Evolutionary conservation across 2,113 vertebrate genomes (phyloP).

Genomic region (Channa maculata): DNA sequence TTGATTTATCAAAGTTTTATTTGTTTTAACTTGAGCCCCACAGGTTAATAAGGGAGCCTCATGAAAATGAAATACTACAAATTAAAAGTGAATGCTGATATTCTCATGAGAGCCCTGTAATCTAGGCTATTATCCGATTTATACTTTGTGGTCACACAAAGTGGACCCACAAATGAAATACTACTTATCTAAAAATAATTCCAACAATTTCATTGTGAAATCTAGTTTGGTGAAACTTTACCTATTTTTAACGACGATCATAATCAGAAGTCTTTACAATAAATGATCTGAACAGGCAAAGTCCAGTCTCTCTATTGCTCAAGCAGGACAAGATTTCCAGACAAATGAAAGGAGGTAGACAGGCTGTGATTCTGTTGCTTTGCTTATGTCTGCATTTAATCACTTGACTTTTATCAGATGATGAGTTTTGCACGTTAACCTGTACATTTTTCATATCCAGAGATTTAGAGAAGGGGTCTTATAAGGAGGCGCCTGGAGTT

Average conservation of each 20-base stretch:
- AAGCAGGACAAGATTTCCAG: slow-evolving; percentile 39
- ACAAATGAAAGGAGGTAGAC: slow-evolving; percentile 35
- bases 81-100: background rate
- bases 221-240: slow-evolving; percentile 25
- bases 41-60: background rate
- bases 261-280: slow-evolving; percentile 54
- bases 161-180: no score
- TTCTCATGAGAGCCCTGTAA: background rate
- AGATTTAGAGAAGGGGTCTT: slow-evolving; percentile 39
- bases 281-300: slow-evolving; percentile 63
- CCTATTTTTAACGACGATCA: slow-evolving; percentile 27
- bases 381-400: slow-evolving; percentile 43
- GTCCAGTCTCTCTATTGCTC: slow-evolving; percentile 52
- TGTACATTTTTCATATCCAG: slow-evolving; percentile 9
- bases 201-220: background rate
- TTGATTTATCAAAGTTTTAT: slow-evolving; percentile 50
- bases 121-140: background rate
- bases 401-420: slow-evolving; percentile 13
- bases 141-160: no score
- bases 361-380: slow-evolving; percentile 22
- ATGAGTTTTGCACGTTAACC: slow-evolving; percentile 33
- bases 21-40: background rate
- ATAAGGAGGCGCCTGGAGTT: slow-evolving; percentile 69
- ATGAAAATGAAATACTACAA: background rate
- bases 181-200: no score